Percentiles rank a stretch among this genome's conserved stretches.
Conservation (phyloP, 2,113 vertebrate species). For the Bujurquina vittata region DNA sequence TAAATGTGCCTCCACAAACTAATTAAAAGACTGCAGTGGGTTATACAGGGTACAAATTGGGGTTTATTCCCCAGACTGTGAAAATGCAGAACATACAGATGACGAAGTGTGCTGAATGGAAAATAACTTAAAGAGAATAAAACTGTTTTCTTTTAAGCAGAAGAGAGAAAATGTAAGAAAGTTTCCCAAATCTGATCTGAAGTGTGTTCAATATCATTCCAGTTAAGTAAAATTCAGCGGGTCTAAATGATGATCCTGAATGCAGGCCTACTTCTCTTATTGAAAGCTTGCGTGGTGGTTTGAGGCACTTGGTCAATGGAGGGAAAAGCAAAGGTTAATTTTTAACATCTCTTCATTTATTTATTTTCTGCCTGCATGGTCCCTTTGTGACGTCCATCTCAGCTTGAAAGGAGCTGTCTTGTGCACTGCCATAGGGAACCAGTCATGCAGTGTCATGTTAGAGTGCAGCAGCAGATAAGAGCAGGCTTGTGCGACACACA, state of each 20-base stretch:
- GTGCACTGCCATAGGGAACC: constrained; percentile 7
- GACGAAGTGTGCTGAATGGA: background rate
- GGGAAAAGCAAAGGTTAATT: constrained; percentile 44
- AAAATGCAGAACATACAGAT: constrained; percentile 1
- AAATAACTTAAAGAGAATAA: background rate
- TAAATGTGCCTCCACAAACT: constrained; percentile 49
- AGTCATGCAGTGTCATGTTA: constrained; percentile 38
- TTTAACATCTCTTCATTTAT: constrained; percentile 65
- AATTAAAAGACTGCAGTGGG: constrained; percentile 39
- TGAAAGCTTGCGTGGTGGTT: constrained; percentile 14
- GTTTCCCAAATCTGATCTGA: background rate
- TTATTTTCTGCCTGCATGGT: constrained; percentile 37
- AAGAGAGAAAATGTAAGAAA: background rate
- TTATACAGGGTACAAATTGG: constrained; percentile 18
- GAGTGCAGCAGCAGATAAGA: constrained; percentile 2
- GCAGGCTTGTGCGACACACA: background rate
- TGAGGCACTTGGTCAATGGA: constrained; percentile 29
- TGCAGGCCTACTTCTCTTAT: background rate
- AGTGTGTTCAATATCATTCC: background rate
- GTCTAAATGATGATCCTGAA: background rate
- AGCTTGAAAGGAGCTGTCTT: constrained; percentile 30
- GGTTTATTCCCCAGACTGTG: constrained; percentile 6
- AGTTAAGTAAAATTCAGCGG: background rate
- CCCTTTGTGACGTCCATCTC: constrained; percentile 40
- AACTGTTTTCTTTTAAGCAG: background rate